These are phyloP conservation scores for Matsumurasca onukii DNA, from an alignment of 1,140 invertebrate genomes.

Conservation along the genomic window DNA sequence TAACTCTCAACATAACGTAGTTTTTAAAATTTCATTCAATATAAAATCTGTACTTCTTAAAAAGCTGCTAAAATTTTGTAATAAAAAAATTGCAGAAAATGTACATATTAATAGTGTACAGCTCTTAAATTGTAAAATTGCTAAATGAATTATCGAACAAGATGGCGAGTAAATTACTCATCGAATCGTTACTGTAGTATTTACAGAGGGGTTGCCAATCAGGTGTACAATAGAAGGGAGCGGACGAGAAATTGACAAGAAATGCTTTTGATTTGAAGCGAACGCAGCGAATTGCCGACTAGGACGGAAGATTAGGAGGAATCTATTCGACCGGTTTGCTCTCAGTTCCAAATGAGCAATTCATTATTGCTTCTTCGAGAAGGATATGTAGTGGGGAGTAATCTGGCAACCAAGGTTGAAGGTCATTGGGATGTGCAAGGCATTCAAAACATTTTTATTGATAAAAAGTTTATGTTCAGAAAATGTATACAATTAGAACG, in stretches of 20 bases:
- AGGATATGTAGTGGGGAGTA: conserved; percentile 17
- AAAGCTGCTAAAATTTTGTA: conserved; percentile 25
- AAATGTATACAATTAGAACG: too few relatives aligned
- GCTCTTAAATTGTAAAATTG: conserved; percentile 24
- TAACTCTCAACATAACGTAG: conserved; percentile 9
- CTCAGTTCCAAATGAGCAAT: conserved; percentile 12
- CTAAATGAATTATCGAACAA: conserved; percentile 19
- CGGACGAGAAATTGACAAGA: background rate
- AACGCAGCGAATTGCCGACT: conserved; percentile 14
- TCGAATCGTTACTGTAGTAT: too few relatives aligned
- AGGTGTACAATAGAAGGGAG: background rate
- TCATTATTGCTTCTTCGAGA: conserved; percentile 20
- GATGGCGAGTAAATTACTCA: conserved; percentile 21
- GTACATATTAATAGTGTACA: conserved; percentile 22
- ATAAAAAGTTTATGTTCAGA: too few relatives aligned
- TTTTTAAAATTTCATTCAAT: conserved; percentile 24
- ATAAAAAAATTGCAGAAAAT: conserved; percentile 16
- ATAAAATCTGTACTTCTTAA: conserved; percentile 18
- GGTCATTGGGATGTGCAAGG: background rate
- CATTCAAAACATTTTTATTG: too few relatives aligned
- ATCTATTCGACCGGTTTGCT: background rate
- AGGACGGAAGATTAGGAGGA: conserved; percentile 9
- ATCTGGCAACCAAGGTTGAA: conserved; percentile 1
- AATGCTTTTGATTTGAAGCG: conserved; percentile 5
- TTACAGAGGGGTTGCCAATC: background rate